Percentiles rank a stretch among this genome's conserved stretches.
phyloP scores from a whole-genome alignment of 2,888 invertebrate genomes.

The Eupithecia subumbrata region DNA sequence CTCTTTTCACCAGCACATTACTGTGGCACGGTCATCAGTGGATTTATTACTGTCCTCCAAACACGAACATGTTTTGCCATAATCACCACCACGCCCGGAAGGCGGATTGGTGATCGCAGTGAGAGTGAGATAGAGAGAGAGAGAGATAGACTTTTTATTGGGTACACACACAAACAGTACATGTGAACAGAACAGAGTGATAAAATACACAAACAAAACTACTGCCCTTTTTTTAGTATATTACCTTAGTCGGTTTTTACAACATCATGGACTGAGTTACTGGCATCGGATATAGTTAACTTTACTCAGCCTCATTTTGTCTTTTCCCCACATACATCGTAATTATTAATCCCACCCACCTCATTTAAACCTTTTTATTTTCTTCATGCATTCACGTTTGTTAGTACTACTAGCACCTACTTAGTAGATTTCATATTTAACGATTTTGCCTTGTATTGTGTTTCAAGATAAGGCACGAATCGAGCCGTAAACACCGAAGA shows the following conservation, averaged over 20 bases:
- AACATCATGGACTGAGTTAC: background rate
- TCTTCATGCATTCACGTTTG: background rate
- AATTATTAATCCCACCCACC: background rate
- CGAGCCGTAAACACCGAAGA: background rate
- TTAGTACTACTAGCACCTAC: background rate
- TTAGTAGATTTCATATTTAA: background rate
- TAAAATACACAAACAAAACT: background rate
- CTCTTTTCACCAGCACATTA: background rate
- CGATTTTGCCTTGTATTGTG: background rate
- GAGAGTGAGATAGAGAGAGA: too few relatives aligned
- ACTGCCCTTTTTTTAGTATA: background rate
- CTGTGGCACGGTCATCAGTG: too few relatives aligned
- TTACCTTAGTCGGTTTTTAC: background rate
- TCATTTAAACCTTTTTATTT: background rate
- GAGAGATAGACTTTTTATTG: too few relatives aligned
- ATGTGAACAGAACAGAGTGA: too few relatives aligned
- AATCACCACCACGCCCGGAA: background rate
- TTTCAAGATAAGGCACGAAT: background rate
- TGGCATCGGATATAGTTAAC: background rate
- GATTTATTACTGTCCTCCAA: too few relatives aligned
- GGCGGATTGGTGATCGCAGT: background rate
- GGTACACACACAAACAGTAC: too few relatives aligned
- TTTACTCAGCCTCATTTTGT: too few relatives aligned
- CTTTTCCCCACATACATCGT: background rate
- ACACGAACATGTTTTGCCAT: too few relatives aligned